phyloP scores from a whole-genome alignment of 2,888 invertebrate species.

The Cosmopolites sordidus region DNA sequence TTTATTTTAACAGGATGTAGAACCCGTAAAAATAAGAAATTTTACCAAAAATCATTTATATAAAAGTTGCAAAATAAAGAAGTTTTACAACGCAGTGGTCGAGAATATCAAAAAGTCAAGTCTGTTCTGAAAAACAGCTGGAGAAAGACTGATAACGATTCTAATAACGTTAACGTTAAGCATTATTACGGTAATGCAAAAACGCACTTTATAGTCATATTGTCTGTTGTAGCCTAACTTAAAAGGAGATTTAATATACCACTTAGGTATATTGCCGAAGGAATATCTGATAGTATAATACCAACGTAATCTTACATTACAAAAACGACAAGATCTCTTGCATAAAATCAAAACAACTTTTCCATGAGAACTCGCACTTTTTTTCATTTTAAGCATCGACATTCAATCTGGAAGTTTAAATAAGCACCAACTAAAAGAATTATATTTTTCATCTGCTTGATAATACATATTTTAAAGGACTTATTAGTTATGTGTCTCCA shows the following conservation, averaged over 20 bases:
- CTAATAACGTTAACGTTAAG: no score
- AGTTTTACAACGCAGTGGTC: no score
- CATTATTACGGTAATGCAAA: background rate
- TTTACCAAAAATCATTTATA: no score
- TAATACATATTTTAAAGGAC: constrained; percentile 2
- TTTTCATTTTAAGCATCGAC: background rate
- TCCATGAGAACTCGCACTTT: background rate
- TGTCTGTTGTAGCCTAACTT: constrained; percentile 14
- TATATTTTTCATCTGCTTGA: background rate
- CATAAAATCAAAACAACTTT: no score
- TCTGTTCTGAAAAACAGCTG: no score
- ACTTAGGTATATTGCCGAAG: constrained; percentile 14
- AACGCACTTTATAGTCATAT: constrained; percentile 6
- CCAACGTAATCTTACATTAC: constrained; percentile 28
- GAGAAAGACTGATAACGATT: no score
- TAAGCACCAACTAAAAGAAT: background rate
- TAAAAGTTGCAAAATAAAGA: no score
- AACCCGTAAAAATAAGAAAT: no score
- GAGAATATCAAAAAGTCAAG: no score
- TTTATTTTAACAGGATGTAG: no score
- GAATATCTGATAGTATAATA: constrained; percentile 31
- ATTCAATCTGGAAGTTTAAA: background rate
- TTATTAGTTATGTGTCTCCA: constrained; percentile 25
- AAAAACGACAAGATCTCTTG: no score
- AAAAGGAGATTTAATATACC: constrained; percentile 39